A percentile compares a stretch with the other conserved stretches of the same genome.
Evolutionary conservation across 30 jellyfish, hydroid and myxozoan species (phyloP).

Genomic region (Mastigias papua): DNA sequence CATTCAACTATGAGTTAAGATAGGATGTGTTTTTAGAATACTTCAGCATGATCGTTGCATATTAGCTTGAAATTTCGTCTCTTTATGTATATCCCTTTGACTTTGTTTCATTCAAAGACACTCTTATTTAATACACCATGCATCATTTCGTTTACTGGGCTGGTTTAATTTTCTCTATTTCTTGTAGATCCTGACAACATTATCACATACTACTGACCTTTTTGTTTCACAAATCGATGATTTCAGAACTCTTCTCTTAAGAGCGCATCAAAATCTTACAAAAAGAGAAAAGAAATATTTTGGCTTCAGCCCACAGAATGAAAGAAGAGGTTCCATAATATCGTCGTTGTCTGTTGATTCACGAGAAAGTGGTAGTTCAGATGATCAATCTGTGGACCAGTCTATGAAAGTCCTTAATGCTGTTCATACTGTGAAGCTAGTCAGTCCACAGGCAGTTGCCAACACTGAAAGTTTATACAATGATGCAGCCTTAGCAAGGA

Average conservation of each 20-base stretch:
- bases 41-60: too few relatives aligned
- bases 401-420: background rate
- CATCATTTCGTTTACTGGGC: too few relatives aligned
- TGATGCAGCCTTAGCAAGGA: constrained; percentile 41
- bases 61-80: too few relatives aligned
- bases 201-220: constrained; percentile 75
- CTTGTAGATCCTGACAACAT: constrained; percentile 67
- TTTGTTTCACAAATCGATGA: constrained; percentile 88
- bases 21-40: too few relatives aligned
- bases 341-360: constrained; percentile 45
- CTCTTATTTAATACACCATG: too few relatives aligned
- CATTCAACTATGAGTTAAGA: too few relatives aligned
- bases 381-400: constrained; percentile 17
- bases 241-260: constrained; percentile 59
- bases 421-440: background rate
- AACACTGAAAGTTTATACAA: constrained; percentile 36
- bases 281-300: constrained; percentile 58
- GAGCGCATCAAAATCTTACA: constrained; percentile 78
- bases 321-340: constrained; percentile 44
- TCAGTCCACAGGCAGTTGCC: background rate
- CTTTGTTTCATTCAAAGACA: too few relatives aligned
- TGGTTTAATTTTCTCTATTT: too few relatives aligned
- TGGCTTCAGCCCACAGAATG: constrained; percentile 9
- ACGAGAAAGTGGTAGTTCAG: constrained; percentile 35
- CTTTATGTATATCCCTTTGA: too few relatives aligned